phyloP scores from a whole-genome alignment of 2,797 vertebrate species.

The Gobio occitaniae region DNA sequence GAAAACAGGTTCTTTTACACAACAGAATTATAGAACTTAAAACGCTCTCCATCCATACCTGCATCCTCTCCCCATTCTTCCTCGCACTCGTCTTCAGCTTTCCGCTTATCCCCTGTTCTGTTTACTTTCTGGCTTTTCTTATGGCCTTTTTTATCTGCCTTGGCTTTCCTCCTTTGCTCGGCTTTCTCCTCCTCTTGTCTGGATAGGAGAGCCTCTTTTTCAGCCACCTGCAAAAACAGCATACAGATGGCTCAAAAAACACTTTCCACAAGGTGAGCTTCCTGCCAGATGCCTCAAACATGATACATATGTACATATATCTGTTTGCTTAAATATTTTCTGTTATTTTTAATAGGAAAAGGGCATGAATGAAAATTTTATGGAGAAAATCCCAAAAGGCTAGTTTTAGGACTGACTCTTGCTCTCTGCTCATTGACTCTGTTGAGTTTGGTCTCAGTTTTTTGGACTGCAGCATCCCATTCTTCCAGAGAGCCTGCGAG shows the following conservation, averaged over 20 bases:
- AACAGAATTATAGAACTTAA: not conserved
- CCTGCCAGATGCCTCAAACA: not conserved
- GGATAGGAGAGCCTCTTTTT: slow-evolving; percentile 86
- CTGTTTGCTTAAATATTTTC: not conserved
- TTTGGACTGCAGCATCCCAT: slow-evolving; percentile 94
- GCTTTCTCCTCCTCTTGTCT: slow-evolving; percentile 86
- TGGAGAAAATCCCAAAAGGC: not conserved
- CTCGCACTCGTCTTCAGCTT: slow-evolving; percentile 75
- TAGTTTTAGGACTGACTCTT: slow-evolving; percentile 78
- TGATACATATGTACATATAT: not conserved
- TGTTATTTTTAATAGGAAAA: not conserved
- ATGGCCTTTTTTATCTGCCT: slow-evolving; percentile 86
- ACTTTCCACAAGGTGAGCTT: not conserved
- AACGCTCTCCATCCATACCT: not conserved
- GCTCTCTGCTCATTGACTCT: slow-evolving; percentile 91
- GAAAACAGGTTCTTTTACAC: not conserved
- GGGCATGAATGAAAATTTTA: not conserved
- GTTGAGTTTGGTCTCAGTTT: slow-evolving; percentile 88
- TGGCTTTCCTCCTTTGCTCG: slow-evolving; percentile 83
- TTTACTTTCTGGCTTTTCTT: slow-evolving; percentile 83
- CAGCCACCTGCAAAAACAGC: slow-evolving; percentile 80
- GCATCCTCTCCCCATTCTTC: slow-evolving; percentile 69
- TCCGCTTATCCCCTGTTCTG: slow-evolving; percentile 82
- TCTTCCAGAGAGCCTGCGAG: slow-evolving; percentile 90
- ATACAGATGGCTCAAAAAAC: slow-evolving; percentile 4